Evolutionary conservation across 2,888 invertebrate genomes (phyloP).

Genomic region (Nomada ferruginata): DNA sequence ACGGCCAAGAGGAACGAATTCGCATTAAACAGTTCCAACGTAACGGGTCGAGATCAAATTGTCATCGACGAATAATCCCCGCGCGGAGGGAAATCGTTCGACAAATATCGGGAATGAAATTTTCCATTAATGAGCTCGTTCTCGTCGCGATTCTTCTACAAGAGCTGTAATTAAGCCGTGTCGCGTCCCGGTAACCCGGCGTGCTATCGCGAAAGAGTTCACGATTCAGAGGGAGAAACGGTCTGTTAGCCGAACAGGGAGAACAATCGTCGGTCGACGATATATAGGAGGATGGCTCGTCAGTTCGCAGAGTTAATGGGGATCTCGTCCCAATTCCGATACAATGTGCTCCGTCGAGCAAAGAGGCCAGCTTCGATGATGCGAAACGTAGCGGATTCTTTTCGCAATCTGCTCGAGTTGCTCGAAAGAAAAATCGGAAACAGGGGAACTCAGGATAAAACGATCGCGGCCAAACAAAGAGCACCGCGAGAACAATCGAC

Average conservation of each 20-base stretch:
- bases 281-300: constrained; percentile 49
- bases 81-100: constrained; percentile 13
- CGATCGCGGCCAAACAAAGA: constrained; percentile 2
- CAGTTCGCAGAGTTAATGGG: constrained; percentile 60
- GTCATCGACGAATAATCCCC: not conserved
- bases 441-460: constrained; percentile 1
- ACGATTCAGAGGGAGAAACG: constrained; percentile 46
- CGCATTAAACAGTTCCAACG: not conserved
- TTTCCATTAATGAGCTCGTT: constrained; percentile 31
- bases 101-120: constrained; percentile 31
- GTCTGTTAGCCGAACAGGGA: constrained; percentile 55
- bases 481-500: constrained; percentile 22
- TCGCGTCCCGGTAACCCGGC: constrained; percentile 29
- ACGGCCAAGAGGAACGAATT: too few species aligned
- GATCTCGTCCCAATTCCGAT: constrained; percentile 63
- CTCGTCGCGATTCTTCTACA: constrained; percentile 25
- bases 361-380: constrained; percentile 54
- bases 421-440: constrained; percentile 40
- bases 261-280: constrained; percentile 51
- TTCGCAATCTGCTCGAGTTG: constrained; percentile 44
- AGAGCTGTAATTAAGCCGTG: constrained; percentile 37
- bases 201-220: constrained; percentile 46
- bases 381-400: constrained; percentile 47
- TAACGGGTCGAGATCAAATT: constrained; percentile 9
- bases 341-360: constrained; percentile 61